Percentiles rank a stretch among this genome's conserved stretches.
phyloP scores from a whole-genome alignment of 2,797 vertebrate species.

The Parotocinclus haroldoi region DNA sequence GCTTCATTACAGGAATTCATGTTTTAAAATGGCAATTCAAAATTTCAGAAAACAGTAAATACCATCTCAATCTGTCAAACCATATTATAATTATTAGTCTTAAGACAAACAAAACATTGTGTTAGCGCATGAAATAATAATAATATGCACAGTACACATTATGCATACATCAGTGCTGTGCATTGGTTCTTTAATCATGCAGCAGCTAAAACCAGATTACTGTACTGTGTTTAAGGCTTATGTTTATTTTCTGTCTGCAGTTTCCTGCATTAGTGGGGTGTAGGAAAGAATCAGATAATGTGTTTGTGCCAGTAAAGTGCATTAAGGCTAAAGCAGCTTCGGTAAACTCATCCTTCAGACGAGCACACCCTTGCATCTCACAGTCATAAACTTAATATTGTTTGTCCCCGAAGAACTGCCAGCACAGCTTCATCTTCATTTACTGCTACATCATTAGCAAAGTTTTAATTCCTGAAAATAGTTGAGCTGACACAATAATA shows the following conservation, averaged over 20 bases:
- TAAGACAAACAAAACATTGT: too few species aligned
- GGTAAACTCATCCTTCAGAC: slow-evolving; percentile 25
- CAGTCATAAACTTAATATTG: slow-evolving; percentile 55
- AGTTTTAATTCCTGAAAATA: slow-evolving; percentile 51
- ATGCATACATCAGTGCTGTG: too few species aligned
- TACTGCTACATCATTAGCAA: slow-evolving; percentile 34
- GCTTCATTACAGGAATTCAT: too few species aligned
- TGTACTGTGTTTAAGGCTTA: slow-evolving; percentile 1
- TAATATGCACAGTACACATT: too few species aligned
- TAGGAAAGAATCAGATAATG: slow-evolving; percentile 17
- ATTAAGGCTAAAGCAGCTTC: slow-evolving; percentile 13
- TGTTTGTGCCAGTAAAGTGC: slow-evolving; percentile 30
- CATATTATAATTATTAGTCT: too few species aligned
- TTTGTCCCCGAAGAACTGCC: slow-evolving; percentile 41
- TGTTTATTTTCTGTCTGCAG: slow-evolving; percentile 5
- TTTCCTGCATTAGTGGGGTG: neutral
- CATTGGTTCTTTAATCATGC: neutral
- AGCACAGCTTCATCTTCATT: slow-evolving; percentile 54
- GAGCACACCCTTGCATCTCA: slow-evolving; percentile 41
- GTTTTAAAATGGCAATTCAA: too few species aligned
- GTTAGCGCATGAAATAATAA: too few species aligned
- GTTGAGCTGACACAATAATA: neutral
- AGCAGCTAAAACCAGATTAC: slow-evolving; percentile 8
- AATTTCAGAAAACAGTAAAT: too few species aligned
- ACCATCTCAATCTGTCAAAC: too few species aligned